Conservation (phyloP, 92 coral and sea anemone species). For the Phenganax stokvisi region DNA sequence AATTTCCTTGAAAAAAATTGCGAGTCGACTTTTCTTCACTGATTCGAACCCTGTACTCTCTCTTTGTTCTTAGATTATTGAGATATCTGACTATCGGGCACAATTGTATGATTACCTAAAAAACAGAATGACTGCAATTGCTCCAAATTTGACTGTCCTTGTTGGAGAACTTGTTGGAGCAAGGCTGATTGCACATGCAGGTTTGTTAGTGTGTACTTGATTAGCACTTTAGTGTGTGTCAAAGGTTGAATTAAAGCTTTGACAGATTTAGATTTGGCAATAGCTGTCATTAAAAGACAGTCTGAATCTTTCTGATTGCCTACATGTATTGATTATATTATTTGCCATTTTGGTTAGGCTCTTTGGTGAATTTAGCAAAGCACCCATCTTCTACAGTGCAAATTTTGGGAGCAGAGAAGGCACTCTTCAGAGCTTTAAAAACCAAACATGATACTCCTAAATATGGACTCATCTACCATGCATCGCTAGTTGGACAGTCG, state of each 20-base stretch:
- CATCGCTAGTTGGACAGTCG: conserved; percentile 90
- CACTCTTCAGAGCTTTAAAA: conserved; percentile 93
- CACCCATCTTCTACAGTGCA: conserved; percentile 99
- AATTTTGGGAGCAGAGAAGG: conserved; percentile 97
- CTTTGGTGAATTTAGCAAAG: conserved; percentile 93
- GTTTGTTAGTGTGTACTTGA: conserved; percentile 29
- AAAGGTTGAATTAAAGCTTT: not conserved
- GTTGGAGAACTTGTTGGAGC: conserved; percentile 98
- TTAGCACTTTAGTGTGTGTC: not conserved
- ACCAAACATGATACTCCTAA: conserved; percentile 98
- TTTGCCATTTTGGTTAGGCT: conserved; percentile 48
- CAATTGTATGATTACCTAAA: conserved; percentile 94
- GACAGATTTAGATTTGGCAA: not conserved
- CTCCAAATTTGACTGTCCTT: conserved; percentile 89
- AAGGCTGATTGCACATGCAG: conserved; percentile 97
- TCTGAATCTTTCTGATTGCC: too few relatives aligned
- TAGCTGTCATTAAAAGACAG: too few relatives aligned
- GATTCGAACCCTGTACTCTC: not conserved
- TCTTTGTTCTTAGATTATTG: conserved; percentile 57
- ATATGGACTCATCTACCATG: conserved; percentile 93
- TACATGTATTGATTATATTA: too few relatives aligned
- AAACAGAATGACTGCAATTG: conserved; percentile 96
- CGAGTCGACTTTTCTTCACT: too few relatives aligned
- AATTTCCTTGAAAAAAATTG: too few relatives aligned
- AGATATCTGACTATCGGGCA: conserved; percentile 87